Evolutionary conservation across 2,888 invertebrate genomes (phyloP).

Genomic region (Phlogophora meticulosa): DNA sequence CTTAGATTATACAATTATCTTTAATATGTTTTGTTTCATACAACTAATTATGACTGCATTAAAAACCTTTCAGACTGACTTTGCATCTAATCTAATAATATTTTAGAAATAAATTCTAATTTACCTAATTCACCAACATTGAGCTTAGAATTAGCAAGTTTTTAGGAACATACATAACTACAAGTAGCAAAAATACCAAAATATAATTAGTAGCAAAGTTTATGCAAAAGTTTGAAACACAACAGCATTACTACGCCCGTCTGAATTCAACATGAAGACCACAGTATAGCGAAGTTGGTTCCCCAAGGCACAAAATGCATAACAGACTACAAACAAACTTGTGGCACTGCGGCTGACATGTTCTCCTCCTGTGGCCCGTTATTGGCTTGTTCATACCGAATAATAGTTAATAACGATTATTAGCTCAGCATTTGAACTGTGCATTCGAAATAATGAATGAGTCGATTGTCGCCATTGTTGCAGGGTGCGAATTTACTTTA

Average conservation of each 20-base stretch:
- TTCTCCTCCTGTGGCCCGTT: constrained; percentile 48
- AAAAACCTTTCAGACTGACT: background rate
- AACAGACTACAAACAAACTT: constrained; percentile 63
- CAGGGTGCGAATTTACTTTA: constrained; percentile 21
- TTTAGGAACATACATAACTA: constrained; percentile 17
- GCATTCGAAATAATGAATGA: constrained; percentile 38
- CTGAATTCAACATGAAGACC: constrained; percentile 58
- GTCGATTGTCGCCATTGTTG: constrained; percentile 17
- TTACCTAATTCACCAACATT: constrained; percentile 46
- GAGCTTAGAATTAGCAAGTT: constrained; percentile 50
- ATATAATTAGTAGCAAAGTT: constrained; percentile 61
- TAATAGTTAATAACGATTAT: constrained; percentile 46
- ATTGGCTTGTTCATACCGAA: constrained; percentile 48
- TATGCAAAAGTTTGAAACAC: constrained; percentile 52
- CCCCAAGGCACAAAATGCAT: constrained; percentile 70
- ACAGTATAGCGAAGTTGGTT: constrained; percentile 57
- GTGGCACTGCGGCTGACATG: constrained; percentile 56
- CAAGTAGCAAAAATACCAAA: constrained; percentile 33
- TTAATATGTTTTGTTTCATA: background rate
- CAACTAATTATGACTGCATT: background rate
- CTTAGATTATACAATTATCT: no score
- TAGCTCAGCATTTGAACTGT: constrained; percentile 31
- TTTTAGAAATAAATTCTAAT: constrained; percentile 35
- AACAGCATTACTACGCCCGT: constrained; percentile 54
- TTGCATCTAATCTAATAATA: background rate